Evolutionary conservation across 2,797 vertebrate genomes (phyloP).

Genomic region (Ceryle rudis): DNA sequence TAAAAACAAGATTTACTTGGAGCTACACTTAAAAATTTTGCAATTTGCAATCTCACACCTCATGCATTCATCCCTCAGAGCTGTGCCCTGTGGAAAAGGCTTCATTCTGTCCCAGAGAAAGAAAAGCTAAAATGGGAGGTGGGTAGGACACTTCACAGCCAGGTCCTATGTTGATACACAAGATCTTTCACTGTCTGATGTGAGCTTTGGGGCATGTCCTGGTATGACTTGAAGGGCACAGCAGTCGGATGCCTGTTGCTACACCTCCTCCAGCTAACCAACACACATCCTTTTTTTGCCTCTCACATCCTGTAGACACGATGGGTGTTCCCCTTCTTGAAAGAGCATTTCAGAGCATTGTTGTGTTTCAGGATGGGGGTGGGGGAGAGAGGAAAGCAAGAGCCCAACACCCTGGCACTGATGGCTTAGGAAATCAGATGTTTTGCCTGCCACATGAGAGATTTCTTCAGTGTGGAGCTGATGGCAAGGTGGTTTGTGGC

Average conservation of each 20-base stretch:
- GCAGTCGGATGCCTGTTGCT: fast-evolving
- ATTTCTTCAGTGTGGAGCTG: neutral
- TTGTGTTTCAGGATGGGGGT: neutral
- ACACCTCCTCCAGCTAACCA: neutral
- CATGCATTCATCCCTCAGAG: neutral
- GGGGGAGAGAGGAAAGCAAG: neutral
- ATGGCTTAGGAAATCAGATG: neutral
- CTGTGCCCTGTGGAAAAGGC: neutral
- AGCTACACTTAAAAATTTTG: neutral
- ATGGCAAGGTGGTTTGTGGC: neutral
- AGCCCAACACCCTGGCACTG: neutral
- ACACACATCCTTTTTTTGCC: neutral
- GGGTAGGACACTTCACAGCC: neutral
- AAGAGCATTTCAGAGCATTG: neutral
- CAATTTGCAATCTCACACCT: neutral
- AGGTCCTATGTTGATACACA: neutral
- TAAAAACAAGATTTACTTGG: neutral
- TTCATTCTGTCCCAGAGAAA: neutral
- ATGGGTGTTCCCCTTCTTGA: constrained; percentile 23
- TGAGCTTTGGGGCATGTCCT: neutral
- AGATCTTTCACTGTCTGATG: fast-evolving
- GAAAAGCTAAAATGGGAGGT: neutral
- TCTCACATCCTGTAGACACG: neutral
- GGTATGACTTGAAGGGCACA: neutral
- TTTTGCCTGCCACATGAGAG: neutral